Evolutionary conservation across 1,140 invertebrate species (phyloP), one percentile per base, ranked within the genome.

Genomic region (Lordiphosa mommai): DNA sequence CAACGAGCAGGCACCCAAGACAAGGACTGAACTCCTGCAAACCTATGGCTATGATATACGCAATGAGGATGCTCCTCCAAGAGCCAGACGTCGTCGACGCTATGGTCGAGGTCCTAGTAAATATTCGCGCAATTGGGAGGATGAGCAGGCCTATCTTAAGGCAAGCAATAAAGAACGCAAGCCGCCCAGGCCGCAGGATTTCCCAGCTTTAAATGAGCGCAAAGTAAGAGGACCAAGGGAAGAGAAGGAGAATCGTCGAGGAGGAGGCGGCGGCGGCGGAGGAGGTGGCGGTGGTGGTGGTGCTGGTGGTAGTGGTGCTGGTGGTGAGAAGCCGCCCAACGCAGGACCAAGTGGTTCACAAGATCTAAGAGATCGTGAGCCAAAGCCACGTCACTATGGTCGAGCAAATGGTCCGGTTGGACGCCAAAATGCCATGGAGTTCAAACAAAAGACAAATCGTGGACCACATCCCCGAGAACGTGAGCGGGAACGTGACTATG

Each of bases 21-120:
- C 93, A 14, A 92, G 93, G 5, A 93, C 96, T 23, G 97, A 99
- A 90, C 86, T 99, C 4, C 92, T 98, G 38, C 92, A 94, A 1
- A 91, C 95, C 32, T 99, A 99, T 89, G 97, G 97, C 2, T 99
- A 98, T 90, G 97, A 99, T 84, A 99, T 99, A 47, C 90, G 97
- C 43, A 95, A 94, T 71, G 95, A 97, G 89, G 96, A 98, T 87
- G 95, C 95, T 0, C 94, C 96, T 10, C 96, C 96, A 6, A 92
- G 96, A 72, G 95, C 96, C 0, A 90, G 96, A 41, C 93, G 96
- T 69, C 93, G 95, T 58, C 91, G 95, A 67, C 90, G 95, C 90
- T 97, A 97, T 89, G 95, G 95, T 0, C 94, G 96, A 50, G 96
- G 96, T 3, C 96, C 96, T 0, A 96, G 94, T 77, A 97, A 97